Percentiles rank a stretch among this genome's conserved stretches.
Conservation (phyloP, 2,888 invertebrate genomes). For the Lasioglossum malachurum region DNA sequence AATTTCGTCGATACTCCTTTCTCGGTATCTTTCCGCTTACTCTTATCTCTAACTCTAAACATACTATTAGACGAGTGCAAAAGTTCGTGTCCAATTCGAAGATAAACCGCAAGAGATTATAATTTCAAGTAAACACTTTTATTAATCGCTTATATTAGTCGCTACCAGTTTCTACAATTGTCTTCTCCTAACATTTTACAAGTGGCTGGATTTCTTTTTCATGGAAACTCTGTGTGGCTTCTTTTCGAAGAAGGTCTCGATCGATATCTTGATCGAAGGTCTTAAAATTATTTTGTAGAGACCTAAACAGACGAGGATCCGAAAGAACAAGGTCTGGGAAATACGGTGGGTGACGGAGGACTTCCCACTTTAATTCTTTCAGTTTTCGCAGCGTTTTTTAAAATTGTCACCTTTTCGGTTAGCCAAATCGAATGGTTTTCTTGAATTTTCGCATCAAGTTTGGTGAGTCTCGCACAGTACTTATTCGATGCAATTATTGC, state of each 20-base stretch:
- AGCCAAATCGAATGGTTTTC: neutral
- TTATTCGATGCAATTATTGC: neutral
- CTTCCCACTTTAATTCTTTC: neutral
- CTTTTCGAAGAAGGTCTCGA: neutral
- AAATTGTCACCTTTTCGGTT: neutral
- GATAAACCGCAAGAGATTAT: neutral
- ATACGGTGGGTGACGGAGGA: neutral
- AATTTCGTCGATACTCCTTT: neutral
- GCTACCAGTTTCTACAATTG: neutral
- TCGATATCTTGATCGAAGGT: neutral
- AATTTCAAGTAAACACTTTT: neutral
- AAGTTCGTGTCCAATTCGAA: neutral
- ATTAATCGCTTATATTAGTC: neutral
- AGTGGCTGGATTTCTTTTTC: neutral
- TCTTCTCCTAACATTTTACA: neutral
- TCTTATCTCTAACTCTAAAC: conserved; percentile 1
- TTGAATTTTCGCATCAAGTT: neutral
- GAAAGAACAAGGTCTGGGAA: neutral
- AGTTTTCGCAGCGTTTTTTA: neutral
- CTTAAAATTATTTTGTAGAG: neutral
- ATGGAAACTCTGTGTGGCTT: neutral
- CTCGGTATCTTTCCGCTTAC: neutral
- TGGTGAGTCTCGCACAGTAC: neutral
- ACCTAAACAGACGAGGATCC: neutral
- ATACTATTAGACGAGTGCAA: neutral